These are phyloP conservation scores for Zoanthus solanderi DNA, from an alignment of 92 coral and sea anemone genomes.

Conservation along the genomic window DNA sequence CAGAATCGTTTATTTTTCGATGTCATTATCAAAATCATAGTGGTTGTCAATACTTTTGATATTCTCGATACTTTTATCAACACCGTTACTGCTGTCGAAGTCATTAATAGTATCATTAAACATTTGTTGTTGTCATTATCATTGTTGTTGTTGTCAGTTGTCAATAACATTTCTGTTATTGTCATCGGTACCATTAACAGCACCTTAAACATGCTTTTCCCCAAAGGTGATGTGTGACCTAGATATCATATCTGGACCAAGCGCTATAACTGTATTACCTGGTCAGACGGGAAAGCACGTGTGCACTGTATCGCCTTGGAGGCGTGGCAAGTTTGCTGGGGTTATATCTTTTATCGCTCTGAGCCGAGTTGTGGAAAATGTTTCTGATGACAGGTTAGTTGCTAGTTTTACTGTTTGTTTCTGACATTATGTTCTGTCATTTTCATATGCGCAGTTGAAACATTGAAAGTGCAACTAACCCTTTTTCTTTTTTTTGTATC, in stretches of 20 bases:
- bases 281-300: slow-evolving; percentile 87
- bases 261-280: slow-evolving; percentile 81
- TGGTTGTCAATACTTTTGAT: no score
- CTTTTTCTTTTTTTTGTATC: no score
- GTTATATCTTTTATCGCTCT: slow-evolving; percentile 83
- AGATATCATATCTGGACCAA: slow-evolving; percentile 82
- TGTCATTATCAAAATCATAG: not conserved
- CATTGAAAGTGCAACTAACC: no score
- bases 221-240: slow-evolving; percentile 88
- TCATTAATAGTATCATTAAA: no score
- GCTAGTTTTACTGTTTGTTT: not conserved
- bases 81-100: no score
- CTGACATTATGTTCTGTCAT: not conserved
- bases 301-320: slow-evolving; percentile 96
- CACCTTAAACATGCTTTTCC: not conserved
- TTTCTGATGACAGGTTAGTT: slow-evolving; percentile 63
- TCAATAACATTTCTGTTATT: no score
- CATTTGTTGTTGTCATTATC: no score
- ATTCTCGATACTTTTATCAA: no score
- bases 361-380: slow-evolving; percentile 46
- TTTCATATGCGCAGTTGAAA: not conserved
- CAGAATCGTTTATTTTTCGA: not conserved
- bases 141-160: no score
- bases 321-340: slow-evolving; percentile 90
- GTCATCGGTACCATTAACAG: no score